These are phyloP conservation scores for Rhopilema esculentum DNA, from an alignment of 30 jellyfish, hydroid and myxozoan genomes.

Conservation along the genomic window DNA sequence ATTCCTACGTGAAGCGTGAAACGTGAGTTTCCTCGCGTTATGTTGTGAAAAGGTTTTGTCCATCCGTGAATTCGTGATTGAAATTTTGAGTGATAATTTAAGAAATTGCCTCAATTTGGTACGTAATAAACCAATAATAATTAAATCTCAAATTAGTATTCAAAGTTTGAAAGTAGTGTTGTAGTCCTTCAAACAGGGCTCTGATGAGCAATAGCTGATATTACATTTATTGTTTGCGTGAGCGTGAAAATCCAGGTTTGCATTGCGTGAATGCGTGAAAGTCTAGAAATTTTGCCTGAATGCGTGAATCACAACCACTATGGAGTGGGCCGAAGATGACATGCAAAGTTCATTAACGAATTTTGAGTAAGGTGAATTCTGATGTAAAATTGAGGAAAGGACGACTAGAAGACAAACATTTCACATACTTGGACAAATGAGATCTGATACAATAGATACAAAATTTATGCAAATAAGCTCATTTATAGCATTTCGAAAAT, in stretches of 20 bases:
- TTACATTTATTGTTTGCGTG: neutral
- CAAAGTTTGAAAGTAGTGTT: neutral
- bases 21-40: neutral
- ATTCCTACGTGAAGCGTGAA: neutral
- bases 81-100: neutral
- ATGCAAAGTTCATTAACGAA: too few species aligned
- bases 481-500: too few species aligned
- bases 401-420: too few species aligned
- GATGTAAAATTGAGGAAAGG: too few species aligned
- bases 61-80: neutral
- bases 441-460: too few species aligned
- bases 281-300: too few species aligned
- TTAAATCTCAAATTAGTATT: neutral
- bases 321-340: too few species aligned
- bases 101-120: neutral
- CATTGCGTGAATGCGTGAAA: too few species aligned
- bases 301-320: too few species aligned
- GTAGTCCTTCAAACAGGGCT: neutral
- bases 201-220: neutral
- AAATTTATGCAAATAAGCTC: too few species aligned
- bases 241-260: neutral
- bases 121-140: neutral
- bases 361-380: too few species aligned
- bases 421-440: too few species aligned
- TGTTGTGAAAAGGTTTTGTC: neutral